Base-by-base conservation (phyloP, 2,888 invertebrate genomes). In the Gibbula magus region DNA sequence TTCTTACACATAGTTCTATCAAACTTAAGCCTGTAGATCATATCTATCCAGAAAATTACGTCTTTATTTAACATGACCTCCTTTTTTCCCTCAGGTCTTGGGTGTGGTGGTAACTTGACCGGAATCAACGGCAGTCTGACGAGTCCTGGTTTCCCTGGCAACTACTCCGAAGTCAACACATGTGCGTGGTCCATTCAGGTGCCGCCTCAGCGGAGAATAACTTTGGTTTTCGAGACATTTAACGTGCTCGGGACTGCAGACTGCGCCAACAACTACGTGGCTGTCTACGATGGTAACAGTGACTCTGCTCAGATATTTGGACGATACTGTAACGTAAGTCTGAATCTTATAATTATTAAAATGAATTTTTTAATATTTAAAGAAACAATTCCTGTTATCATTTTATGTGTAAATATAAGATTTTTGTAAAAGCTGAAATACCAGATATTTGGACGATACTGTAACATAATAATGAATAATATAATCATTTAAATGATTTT, bases 121-220 rank as follows among this genome's bases (percentile, higher is more conserved):
- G 92, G 93, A 0, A 93, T 94, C 1, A 95, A 96, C 89, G 98
- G 98, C 1, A 95, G 95, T 0, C 94, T 98, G 20, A 95, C 95
- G 73, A 97, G 97, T 0, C 98, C 98, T 0, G 97, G 97, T 77
- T 92, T 96, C 77, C 98, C 98, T 0, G 96, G 96, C 25, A 94
- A 94, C 82, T 98, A 97, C 93, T 97, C 97, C 0, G 94, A 95
- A 0, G 95, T 96, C 90, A 92, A 94, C 83, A 96, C 97, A 88
- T 98, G 98, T 90, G 94, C 93, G 81, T 98, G 98, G 98, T 93
- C 93, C 76, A 93, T 98, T 74, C 90, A 86, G 10, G 96, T 96
- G 0, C 94, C 94, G 3, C 93, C 94, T 0, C 95, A 95, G 13
- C 96, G 96, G 92, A 94, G 96, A 86, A 95, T 98, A 74, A 95